Base-by-base conservation (phyloP, 2,113 vertebrate species). In the Todiramphus saurophagus region DNA sequence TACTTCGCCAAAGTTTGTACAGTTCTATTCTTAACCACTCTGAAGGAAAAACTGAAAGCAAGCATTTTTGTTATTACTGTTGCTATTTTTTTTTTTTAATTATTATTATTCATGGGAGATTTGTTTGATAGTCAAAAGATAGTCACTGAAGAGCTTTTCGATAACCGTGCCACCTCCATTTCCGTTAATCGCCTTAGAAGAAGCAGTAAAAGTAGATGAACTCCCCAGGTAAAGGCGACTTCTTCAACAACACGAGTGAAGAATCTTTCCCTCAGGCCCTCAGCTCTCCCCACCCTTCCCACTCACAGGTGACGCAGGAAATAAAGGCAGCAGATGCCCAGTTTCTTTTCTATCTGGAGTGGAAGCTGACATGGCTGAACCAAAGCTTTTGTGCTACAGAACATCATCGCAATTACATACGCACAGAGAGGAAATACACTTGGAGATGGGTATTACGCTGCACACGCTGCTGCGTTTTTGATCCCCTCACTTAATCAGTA, bases 121-220 rank as follows among this genome's bases (percentile, higher is more conserved):
- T 78, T 35, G 33, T 66, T 79, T 74, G 53, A 74, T 37, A 59
- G 60, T 72, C 85, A 87, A 68, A 66, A 66, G 53, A 56, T 10
- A 56, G 16, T 17, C 69, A 39, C 10, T 75, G 46, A 78, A 95
- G 56, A 95, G 74, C 77, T 79, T 81, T 77, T 23, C 4, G 10
- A 11, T 75, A 89, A 90, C 53, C 31, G 19, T 66, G 62, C 68
- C 83, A 87, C 89, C 58, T 94, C 78, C 87, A 37, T 41, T 83
- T 77, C 79, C 62, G 63, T 86, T 35, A 51, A 89, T 78, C 89
- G 72, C 20, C 89, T 73, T 68, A 85, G 93, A 86, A 75, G 72
- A 59, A 88, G 21, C 30, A 75, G 43, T 31, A 46, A 70, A 60
- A 80, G 74, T 0, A 78, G 70, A 72, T 37, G 41, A 90, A 95